Conservation (phyloP, 2,797 vertebrate genomes). For the Spatula clypeata region DNA sequence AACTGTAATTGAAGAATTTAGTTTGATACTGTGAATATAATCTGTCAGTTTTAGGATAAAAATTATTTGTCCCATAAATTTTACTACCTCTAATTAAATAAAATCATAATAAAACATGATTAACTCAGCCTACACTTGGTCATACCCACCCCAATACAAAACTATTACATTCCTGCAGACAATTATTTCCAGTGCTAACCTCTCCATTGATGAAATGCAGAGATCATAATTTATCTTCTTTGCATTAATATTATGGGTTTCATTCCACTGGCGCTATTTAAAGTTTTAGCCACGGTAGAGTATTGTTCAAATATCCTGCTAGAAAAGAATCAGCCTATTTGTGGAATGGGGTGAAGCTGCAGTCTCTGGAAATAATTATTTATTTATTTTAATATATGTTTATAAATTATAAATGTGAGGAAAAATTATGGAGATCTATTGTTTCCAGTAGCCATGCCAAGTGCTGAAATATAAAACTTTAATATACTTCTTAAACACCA, state of each 20-base stretch:
- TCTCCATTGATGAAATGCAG: background rate
- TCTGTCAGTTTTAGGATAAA: background rate
- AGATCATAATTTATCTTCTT: background rate
- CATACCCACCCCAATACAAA: background rate
- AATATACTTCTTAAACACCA: background rate
- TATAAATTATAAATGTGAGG: background rate
- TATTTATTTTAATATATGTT: background rate
- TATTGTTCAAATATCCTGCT: background rate
- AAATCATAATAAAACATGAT: background rate
- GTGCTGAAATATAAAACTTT: background rate
- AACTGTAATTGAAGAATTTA: background rate
- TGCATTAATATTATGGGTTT: background rate
- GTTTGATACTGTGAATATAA: background rate
- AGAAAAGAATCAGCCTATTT: background rate
- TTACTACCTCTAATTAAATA: background rate
- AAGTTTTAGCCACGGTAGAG: background rate
- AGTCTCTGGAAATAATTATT: background rate
- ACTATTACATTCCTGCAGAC: background rate
- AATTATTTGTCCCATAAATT: background rate
- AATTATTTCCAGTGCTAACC: background rate
- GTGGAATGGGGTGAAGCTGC: background rate
- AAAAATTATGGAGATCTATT: background rate
- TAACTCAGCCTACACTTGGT: background rate
- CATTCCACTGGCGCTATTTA: background rate
- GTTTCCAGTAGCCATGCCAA: background rate